These are phyloP conservation scores for Carterocephalus palaemon DNA, from an alignment of 2,888 invertebrate genomes.

Conservation along the genomic window DNA sequence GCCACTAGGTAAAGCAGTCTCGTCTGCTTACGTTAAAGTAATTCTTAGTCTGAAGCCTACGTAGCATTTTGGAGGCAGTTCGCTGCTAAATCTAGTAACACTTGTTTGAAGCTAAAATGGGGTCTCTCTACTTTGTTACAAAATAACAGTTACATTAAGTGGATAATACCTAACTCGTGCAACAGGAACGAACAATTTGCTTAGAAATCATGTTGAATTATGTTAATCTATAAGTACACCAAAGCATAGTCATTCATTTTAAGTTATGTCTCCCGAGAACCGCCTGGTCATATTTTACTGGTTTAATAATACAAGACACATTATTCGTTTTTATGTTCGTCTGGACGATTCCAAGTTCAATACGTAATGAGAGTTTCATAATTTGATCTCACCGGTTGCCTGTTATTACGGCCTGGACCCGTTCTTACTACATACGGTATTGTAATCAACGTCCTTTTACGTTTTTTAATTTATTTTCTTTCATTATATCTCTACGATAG, in stretches of 20 bases:
- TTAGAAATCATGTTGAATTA: too few relatives aligned
- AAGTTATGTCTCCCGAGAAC: slow-evolving; percentile 1
- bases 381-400: slow-evolving; percentile 47
- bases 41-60: slow-evolving; percentile 7
- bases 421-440: slow-evolving; percentile 53
- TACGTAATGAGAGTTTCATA: slow-evolving; percentile 59
- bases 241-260: slow-evolving; percentile 22
- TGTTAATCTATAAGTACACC: neutral
- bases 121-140: too few relatives aligned
- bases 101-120: too few relatives aligned
- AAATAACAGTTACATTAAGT: too few relatives aligned
- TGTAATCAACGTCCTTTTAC: slow-evolving; percentile 45
- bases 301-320: slow-evolving; percentile 1
- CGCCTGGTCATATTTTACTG: slow-evolving; percentile 14
- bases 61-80: too few relatives aligned
- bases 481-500: slow-evolving; percentile 10
- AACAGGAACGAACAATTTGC: too few relatives aligned
- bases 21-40: slow-evolving; percentile 8
- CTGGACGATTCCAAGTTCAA: slow-evolving; percentile 44
- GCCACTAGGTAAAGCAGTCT: slow-evolving; percentile 19
- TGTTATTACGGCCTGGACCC: slow-evolving; percentile 50
- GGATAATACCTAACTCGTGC: too few relatives aligned
- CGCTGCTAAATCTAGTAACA: neutral
- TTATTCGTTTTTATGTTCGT: slow-evolving; percentile 14
- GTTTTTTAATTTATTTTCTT: slow-evolving; percentile 17